Conservation (phyloP, 92 coral and sea anemone genomes). For the Porites divaricata region DNA sequence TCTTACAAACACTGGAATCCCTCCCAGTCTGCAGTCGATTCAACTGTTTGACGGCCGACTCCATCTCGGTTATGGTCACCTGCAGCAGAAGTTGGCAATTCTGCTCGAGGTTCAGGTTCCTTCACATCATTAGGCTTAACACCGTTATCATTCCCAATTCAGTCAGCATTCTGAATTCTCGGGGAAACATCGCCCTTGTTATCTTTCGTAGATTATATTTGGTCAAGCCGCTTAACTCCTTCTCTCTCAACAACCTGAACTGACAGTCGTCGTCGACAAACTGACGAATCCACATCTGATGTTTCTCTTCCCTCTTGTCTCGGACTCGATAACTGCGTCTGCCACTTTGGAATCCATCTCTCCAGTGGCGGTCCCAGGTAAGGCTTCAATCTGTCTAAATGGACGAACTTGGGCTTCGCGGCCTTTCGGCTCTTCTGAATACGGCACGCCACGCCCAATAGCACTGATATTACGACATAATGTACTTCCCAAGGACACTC, state of each 20-base stretch:
- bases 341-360: no score
- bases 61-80: neutral
- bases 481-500: no score
- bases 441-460: slow-evolving; percentile 47
- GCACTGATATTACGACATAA: slow-evolving; percentile 32
- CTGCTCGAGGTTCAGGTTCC: no score
- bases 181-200: slow-evolving; percentile 14
- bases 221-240: slow-evolving; percentile 14
- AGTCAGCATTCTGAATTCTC: slow-evolving; percentile 30
- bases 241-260: slow-evolving; percentile 8
- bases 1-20: neutral
- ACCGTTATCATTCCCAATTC: slow-evolving; percentile 16
- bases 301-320: slow-evolving; percentile 34
- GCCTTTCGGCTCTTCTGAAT: slow-evolving; percentile 62
- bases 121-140: neutral
- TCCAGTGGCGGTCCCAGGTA: no score
- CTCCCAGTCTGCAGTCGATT: neutral
- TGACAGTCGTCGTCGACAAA: slow-evolving; percentile 26
- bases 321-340: slow-evolving; percentile 45
- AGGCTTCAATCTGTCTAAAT: no score
- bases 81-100: no score
- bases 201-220: neutral
- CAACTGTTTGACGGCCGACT: slow-evolving; percentile 8
- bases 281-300: slow-evolving; percentile 11
- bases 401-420: no score